Evolutionary conservation across 1,140 invertebrate species (phyloP).

Genomic region (Bombus huntii): DNA sequence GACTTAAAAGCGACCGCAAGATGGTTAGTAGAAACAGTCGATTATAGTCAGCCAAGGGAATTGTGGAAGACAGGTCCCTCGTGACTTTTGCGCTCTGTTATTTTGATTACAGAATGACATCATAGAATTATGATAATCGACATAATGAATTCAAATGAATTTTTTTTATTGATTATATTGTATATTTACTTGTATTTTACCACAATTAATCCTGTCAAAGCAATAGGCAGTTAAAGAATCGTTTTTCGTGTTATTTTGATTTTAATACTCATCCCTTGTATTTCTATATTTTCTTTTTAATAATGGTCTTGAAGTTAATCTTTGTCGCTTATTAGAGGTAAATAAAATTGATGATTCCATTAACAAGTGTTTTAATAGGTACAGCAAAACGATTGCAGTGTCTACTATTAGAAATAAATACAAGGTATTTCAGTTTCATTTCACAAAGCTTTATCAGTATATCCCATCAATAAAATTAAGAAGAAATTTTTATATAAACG

Average conservation of each 20-base stretch:
- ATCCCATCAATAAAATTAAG: too few species aligned
- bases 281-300: not conserved
- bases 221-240: not conserved
- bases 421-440: too few species aligned
- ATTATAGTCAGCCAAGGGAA: constrained; percentile 32
- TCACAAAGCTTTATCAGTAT: too few species aligned
- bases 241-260: not conserved
- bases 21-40: constrained; percentile 29
- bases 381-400: too few species aligned
- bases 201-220: not conserved
- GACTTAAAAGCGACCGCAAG: constrained; percentile 29
- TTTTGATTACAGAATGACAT: not conserved
- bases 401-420: too few species aligned
- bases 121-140: not conserved
- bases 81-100: not conserved
- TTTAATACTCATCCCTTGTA: not conserved
- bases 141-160: not conserved
- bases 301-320: too few species aligned
- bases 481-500: too few species aligned
- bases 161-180: not conserved
- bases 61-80: not conserved
- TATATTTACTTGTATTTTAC: too few species aligned
- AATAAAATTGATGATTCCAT: too few species aligned
- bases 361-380: too few species aligned
- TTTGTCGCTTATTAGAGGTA: too few species aligned